Conservation (phyloP, 2,113 vertebrate genomes). For the Phaethon lepturus region DNA sequence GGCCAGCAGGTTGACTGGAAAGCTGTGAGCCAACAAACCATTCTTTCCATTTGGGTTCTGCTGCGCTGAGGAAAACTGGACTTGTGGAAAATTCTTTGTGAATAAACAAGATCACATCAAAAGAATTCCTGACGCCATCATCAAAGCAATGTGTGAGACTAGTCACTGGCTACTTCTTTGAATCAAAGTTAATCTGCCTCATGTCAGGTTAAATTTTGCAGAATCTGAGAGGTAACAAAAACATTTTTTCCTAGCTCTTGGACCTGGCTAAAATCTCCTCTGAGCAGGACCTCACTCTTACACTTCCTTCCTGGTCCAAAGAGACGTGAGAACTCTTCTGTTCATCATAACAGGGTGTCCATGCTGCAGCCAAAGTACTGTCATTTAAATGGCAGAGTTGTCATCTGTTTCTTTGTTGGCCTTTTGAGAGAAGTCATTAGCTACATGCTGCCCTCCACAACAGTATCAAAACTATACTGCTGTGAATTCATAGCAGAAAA, state of each 20-base stretch:
- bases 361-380: neutral
- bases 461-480: neutral
- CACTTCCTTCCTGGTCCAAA: neutral
- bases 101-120: constrained; percentile 24
- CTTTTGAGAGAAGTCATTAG: neutral
- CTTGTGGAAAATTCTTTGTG: neutral
- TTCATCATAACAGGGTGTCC: neutral
- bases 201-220: neutral
- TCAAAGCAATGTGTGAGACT: neutral
- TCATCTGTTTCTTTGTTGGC: neutral
- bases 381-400: neutral
- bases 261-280: neutral
- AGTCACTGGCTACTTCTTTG: neutral
- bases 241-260: neutral
- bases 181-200: neutral
- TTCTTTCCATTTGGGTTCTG: neutral
- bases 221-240: neutral
- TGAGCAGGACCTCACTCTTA: fast-evolving
- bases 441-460: neutral
- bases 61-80: neutral
- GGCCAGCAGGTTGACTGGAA: neutral
- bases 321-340: neutral
- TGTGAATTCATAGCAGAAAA: neutral
- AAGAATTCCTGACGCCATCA: constrained; percentile 16
- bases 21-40: neutral